Evolutionary conservation across 2,888 invertebrate genomes (phyloP).

Genomic region (Drosophila ustulata): DNA sequence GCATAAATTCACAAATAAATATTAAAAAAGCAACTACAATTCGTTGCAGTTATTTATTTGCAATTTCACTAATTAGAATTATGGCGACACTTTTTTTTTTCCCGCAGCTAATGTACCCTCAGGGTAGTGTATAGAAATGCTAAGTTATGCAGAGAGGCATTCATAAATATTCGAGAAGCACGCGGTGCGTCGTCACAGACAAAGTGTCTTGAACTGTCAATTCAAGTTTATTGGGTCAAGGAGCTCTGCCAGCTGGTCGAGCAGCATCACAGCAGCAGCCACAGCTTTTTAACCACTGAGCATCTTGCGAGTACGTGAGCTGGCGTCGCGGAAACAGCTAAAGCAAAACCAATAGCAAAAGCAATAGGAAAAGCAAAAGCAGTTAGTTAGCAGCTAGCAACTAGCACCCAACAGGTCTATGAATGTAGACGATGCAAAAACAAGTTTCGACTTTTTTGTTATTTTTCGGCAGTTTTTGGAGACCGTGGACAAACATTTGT

Average conservation of each 20-base stretch:
- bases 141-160: constrained; percentile 60
- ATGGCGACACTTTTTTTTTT: background rate
- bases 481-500: constrained; percentile 71
- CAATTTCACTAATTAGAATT: background rate
- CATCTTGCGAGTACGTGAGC: constrained; percentile 42
- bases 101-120: constrained; percentile 12
- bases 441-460: constrained; percentile 52
- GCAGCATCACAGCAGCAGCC: constrained; percentile 33
- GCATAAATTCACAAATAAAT: too few relatives aligned
- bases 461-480: constrained; percentile 37
- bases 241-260: constrained; percentile 73
- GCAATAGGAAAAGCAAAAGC: constrained; percentile 3
- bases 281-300: constrained; percentile 8
- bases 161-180: constrained; percentile 76
- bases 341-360: background rate
- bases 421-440: constrained; percentile 50
- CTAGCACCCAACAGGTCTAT: constrained; percentile 41
- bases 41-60: background rate
- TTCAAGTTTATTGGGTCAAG: constrained; percentile 84
- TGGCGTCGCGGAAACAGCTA: constrained; percentile 53
- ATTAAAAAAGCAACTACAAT: background rate
- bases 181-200: constrained; percentile 62
- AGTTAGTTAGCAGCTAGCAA: constrained; percentile 15
- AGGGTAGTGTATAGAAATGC: constrained; percentile 31
- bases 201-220: constrained; percentile 77